Percentiles rank a stretch among this genome's conserved stretches.
phyloP scores from a whole-genome alignment of 2,888 invertebrate species.

The Chironomus tentans region DNA sequence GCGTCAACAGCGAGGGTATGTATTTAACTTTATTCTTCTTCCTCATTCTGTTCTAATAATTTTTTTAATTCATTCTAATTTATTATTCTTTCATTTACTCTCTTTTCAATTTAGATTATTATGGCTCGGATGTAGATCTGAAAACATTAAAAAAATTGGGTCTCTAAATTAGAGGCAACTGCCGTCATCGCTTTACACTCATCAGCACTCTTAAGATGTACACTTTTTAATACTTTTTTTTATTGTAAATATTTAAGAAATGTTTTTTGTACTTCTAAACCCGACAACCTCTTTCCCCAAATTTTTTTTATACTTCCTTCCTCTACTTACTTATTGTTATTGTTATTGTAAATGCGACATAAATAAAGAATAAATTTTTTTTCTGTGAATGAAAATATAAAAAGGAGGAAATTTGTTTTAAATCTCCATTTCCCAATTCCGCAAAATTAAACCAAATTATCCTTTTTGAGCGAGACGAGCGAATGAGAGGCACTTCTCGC shows the following conservation, averaged over 20 bases:
- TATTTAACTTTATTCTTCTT: not conserved
- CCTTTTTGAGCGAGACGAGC: not conserved
- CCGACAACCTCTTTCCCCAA: not conserved
- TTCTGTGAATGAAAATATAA: not conserved
- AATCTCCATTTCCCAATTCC: constrained; percentile 16
- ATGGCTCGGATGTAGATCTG: constrained; percentile 73
- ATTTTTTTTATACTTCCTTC: not conserved
- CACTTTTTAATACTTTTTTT: not conserved
- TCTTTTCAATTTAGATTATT: constrained; percentile 53
- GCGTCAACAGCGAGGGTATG: not conserved
- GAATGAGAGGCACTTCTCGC: not conserved
- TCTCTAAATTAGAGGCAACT: not conserved
- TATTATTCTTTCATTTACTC: not conserved
- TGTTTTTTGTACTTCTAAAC: not conserved
- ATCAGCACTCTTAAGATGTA: not conserved
- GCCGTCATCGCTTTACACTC: not conserved
- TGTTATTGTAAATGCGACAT: not conserved
- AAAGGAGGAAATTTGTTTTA: constrained; percentile 13
- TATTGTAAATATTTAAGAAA: not conserved
- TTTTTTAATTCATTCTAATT: not conserved
- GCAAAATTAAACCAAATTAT: constrained; percentile 23
- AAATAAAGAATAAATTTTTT: constrained; percentile 16
- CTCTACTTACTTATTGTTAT: not conserved
- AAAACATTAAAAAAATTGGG: constrained; percentile 79
- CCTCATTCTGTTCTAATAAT: not conserved